A percentile compares a stretch with the other conserved stretches of the same genome.
These are phyloP conservation scores for Prosapia bicincta DNA, from an alignment of 2,888 invertebrate genomes.

Conservation along the genomic window DNA sequence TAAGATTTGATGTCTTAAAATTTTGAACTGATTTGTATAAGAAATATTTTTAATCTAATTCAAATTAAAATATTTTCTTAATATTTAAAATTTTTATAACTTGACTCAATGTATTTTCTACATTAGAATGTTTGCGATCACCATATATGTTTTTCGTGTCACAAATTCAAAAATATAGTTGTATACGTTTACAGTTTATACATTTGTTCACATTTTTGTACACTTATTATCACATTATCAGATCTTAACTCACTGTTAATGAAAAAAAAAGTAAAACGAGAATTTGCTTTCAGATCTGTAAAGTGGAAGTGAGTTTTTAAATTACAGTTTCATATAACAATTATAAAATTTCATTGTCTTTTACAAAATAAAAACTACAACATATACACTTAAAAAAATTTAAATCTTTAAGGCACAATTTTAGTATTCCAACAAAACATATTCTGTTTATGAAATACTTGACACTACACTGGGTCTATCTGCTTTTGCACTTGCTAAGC, in stretches of 20 bases:
- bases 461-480: conserved; percentile 23
- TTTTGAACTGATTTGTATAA: too few species aligned
- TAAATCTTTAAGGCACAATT: too few species aligned
- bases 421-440: neutral
- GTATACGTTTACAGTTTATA: too few species aligned
- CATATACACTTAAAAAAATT: neutral
- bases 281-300: neutral
- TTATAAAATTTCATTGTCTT: neutral
- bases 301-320: neutral
- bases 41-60: too few species aligned
- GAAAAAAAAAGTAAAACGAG: neutral
- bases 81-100: too few species aligned
- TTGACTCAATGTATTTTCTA: too few species aligned
- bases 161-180: too few species aligned
- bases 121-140: neutral
- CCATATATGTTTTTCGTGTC: neutral
- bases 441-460: conserved; percentile 7
- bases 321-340: neutral
- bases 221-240: neutral
- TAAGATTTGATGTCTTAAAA: too few species aligned
- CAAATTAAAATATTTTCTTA: too few species aligned
- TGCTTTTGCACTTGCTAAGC: conserved; percentile 23
- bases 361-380: neutral
- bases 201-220: neutral
- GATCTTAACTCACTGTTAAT: neutral